Base-by-base conservation (phyloP, 2,888 invertebrate species). In the Heliconius charithonia region DNA sequence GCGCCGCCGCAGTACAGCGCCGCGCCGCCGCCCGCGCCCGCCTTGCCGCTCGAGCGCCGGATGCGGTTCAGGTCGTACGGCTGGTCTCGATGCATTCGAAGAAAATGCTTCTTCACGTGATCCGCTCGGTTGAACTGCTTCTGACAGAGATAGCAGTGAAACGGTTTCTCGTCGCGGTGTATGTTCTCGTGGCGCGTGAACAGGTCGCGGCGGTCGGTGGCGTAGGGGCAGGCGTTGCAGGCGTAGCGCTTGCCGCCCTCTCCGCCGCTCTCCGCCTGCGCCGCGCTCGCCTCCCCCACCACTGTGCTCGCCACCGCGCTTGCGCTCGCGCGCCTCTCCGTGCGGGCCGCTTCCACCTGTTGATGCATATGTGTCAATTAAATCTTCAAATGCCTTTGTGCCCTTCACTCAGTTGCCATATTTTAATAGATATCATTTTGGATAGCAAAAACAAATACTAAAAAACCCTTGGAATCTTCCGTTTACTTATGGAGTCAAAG, bases 111-210 rank as follows among this genome's bases (percentile, higher is more conserved):
- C 92, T 98, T 98, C 70, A 98, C 98, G 89, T 98, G 98, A 91
- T 98, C 98, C 63, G 98, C 98, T 75, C 98, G 96, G 91, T 98
- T 98, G 94, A 98, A 98, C 90, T 98, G 98, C 91, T 98, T 98
- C 89, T 97, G 97, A 89, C 98, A 98, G 56, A 98, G 97, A 90
- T 98, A 98, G 91, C 98, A 98, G 89, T 98, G 98, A 90, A 98
- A 98, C 10, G 98, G 98, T 89, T 98, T 98, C 89, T 98, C 98
- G 89, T 98, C 98, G 85, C 98, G 96, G 89, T 98, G 98, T 83
- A 98, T 98, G 90, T 98, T 98, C 93, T 98, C 98, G 91, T 98
- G 98, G 59, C 98, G 96, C 65, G 98, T 98, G 92, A 97, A 98
- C 69, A 98, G 95, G 93, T 98, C 98, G 82, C 98, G 96, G 25